These are phyloP conservation scores for Andrena dorsata DNA, from an alignment of 2,888 invertebrate genomes.

Conservation along the genomic window DNA sequence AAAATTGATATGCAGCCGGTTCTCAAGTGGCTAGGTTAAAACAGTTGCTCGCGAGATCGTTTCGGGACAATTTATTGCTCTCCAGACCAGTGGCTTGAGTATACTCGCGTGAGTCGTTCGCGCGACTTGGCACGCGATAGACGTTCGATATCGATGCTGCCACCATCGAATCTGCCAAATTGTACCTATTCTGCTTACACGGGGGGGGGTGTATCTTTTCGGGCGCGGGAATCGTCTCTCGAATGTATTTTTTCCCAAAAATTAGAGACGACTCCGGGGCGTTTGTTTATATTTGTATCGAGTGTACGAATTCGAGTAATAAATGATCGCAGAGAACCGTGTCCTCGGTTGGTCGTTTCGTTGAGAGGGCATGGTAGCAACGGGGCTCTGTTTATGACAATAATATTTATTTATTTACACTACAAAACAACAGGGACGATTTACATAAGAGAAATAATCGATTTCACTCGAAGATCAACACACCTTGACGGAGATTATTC, in stretches of 20 bases:
- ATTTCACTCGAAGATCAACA: slow-evolving; percentile 49
- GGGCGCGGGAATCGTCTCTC: not conserved
- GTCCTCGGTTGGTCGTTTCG: not conserved
- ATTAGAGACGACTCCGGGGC: not conserved
- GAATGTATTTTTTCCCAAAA: slow-evolving; percentile 54
- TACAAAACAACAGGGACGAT: slow-evolving; percentile 82
- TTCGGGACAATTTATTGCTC: not conserved
- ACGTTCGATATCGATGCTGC: not conserved
- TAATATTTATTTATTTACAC: slow-evolving; percentile 85
- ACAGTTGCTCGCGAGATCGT: not conserved
- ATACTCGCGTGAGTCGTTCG: slow-evolving; percentile 5
- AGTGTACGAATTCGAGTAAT: slow-evolving; percentile 14
- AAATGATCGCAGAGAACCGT: slow-evolving; percentile 7
- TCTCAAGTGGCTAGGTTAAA: not conserved
- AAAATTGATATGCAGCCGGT: not conserved
- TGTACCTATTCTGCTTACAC: slow-evolving; percentile 8
- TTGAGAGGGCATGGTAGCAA: not conserved
- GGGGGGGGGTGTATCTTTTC: slow-evolving; percentile 9
- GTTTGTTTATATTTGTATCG: slow-evolving; percentile 19
- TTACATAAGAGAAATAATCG: slow-evolving; percentile 71
- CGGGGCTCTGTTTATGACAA: slow-evolving; percentile 74
- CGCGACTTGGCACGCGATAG: not conserved
- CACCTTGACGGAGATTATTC: slow-evolving; percentile 4
- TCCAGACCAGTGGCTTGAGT: not conserved
- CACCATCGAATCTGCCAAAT: not conserved